A percentile compares a stretch with the other conserved stretches of the same genome.
Evolutionary conservation across 2,113 vertebrate species (phyloP).

Genomic region (Orcinus orca): DNA sequence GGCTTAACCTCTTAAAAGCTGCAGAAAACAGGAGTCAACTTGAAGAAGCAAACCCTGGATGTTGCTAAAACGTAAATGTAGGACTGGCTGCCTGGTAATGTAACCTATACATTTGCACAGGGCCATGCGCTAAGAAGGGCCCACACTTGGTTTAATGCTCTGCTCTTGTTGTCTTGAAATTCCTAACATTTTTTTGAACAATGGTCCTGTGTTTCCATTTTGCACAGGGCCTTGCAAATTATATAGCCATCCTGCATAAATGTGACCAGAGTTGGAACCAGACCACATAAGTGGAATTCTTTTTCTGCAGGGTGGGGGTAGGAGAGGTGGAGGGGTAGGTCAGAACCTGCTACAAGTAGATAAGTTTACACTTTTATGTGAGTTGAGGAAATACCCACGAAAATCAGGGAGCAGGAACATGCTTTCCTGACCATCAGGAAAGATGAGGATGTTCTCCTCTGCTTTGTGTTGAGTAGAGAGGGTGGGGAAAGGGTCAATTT

Average conservation of each 20-base stretch:
- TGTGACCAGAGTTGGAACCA: not conserved
- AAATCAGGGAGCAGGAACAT: not conserved
- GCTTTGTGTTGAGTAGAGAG: not conserved
- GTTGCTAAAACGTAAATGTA: not conserved
- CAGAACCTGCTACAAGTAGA: not conserved
- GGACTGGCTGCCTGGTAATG: not conserved
- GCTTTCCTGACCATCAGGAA: slow-evolving; percentile 18
- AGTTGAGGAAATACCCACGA: not conserved
- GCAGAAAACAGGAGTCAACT: not conserved
- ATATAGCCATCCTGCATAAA: not conserved
- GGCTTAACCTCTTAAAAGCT: slow-evolving; percentile 31
- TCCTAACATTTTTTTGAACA: not conserved
- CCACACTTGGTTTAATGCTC: not conserved
- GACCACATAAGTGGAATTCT: not conserved
- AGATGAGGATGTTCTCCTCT: not conserved
- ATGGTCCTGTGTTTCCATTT: slow-evolving; percentile 2
- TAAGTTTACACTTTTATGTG: slow-evolving; percentile 48
- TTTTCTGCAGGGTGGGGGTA: not conserved
- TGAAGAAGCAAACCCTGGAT: not conserved
- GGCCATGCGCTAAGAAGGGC: not conserved
- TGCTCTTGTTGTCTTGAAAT: not conserved
- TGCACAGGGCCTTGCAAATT: not conserved
- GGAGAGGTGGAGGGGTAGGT: not conserved
- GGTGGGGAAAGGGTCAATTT: not conserved
- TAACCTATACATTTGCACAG: not conserved